A percentile compares a stretch with the other conserved stretches of the same genome.
These are phyloP conservation scores for Parasteatoda tepidariorum DNA, from an alignment of 1,140 invertebrate genomes.

Conservation along the genomic window DNA sequence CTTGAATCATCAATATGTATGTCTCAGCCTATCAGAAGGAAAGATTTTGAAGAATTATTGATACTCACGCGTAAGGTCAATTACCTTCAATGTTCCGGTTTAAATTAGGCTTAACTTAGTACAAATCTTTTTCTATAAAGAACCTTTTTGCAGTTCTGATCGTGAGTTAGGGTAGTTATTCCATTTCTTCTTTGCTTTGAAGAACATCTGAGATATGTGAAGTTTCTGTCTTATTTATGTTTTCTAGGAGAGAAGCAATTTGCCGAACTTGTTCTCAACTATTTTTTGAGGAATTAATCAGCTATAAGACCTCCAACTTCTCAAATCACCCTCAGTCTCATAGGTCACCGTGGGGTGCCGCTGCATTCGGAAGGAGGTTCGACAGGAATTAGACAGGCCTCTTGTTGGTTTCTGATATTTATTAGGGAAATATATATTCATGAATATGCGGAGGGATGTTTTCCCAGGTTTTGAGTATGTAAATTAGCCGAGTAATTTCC, in stretches of 20 bases:
- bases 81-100: conserved; percentile 57
- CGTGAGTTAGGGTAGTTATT: conserved; percentile 1
- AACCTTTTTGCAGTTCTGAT: not conserved
- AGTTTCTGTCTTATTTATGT: conserved; percentile 49
- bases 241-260: conserved; percentile 30
- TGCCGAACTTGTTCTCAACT: conserved; percentile 41
- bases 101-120: conserved; percentile 54
- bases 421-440: conserved; percentile 31
- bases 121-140: not conserved
- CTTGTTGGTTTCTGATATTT: not conserved
- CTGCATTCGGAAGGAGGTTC: not conserved
- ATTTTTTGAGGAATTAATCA: conserved; percentile 58
- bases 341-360: conserved; percentile 29
- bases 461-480: not conserved
- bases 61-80: conserved; percentile 48
- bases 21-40: conserved; percentile 22
- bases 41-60: conserved; percentile 53
- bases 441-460: not conserved
- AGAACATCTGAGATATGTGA: conserved; percentile 20
- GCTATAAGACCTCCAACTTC: conserved; percentile 11
- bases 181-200: not conserved
- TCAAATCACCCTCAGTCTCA: conserved; percentile 4
- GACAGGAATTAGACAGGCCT: conserved; percentile 28
- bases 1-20: conserved; percentile 58
- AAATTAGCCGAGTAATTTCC: not conserved